Evolutionary conservation across 2,888 invertebrate genomes (phyloP).

Genomic region (Polylopha cassiicola): DNA sequence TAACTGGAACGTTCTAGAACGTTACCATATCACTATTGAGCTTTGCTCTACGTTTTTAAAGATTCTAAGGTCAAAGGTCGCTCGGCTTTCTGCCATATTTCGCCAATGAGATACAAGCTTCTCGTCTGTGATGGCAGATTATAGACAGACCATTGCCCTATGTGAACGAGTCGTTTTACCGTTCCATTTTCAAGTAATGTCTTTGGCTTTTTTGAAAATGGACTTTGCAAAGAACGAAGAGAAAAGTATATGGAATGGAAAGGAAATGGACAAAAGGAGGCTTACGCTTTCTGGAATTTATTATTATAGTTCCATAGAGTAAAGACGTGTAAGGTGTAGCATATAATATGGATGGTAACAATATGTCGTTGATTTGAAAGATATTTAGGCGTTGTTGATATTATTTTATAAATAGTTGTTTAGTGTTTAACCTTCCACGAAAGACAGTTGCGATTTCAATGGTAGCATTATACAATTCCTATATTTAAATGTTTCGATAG

Average conservation of each 20-base stretch:
- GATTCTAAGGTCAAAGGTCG: too few relatives aligned
- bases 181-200: too few relatives aligned
- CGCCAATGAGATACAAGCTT: too few relatives aligned
- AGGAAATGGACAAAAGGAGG: constrained; percentile 3
- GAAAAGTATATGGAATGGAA: not conserved
- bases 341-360: constrained; percentile 18
- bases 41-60: too few relatives aligned
- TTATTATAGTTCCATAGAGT: constrained; percentile 12
- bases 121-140: too few relatives aligned
- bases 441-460: constrained; percentile 10
- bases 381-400: constrained; percentile 26
- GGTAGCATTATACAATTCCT: constrained; percentile 6
- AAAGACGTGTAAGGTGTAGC: constrained; percentile 10
- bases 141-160: too few relatives aligned
- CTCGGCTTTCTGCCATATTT: too few relatives aligned
- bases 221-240: too few relatives aligned
- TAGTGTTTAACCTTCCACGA: constrained; percentile 14
- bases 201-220: too few relatives aligned
- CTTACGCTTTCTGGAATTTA: constrained; percentile 9
- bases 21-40: too few relatives aligned
- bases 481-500: constrained; percentile 7
- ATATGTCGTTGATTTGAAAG: constrained; percentile 26
- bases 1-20: too few relatives aligned
- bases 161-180: too few relatives aligned
- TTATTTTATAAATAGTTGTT: constrained; percentile 20